These are phyloP conservation scores for Butastur rufipennis DNA, from an alignment of 2,113 vertebrate genomes.

Conservation along the genomic window DNA sequence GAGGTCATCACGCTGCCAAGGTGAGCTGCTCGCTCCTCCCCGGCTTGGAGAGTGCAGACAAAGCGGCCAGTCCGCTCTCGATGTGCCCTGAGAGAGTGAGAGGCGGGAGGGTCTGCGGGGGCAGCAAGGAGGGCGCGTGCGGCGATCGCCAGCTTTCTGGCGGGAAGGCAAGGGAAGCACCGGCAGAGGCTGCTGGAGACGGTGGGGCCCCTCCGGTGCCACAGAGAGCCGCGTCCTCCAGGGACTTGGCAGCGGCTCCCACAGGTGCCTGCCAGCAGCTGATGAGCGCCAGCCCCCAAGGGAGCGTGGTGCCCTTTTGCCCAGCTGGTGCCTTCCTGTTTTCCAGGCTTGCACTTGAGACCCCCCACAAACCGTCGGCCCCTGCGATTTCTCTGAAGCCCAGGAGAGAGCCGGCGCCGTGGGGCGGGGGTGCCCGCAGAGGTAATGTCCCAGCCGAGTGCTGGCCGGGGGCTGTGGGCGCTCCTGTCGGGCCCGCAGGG, in stretches of 20 bases:
- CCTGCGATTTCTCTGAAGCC: not conserved
- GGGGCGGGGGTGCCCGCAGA: not conserved
- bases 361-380: accelerated
- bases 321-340: not conserved
- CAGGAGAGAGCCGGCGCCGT: not conserved
- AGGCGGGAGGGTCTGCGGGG: not conserved
- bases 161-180: not conserved
- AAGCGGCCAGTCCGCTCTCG: not conserved
- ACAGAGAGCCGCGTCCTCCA: too few species aligned
- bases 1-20: not conserved
- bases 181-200: not conserved
- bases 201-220: not conserved
- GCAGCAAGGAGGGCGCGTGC: not conserved
- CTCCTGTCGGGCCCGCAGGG: not conserved
- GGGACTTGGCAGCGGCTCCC: not conserved
- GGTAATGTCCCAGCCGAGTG: not conserved
- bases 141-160: not conserved
- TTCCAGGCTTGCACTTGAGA: not conserved
- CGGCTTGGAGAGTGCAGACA: not conserved
- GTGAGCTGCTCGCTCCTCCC: not conserved
- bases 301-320: not conserved
- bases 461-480: not conserved
- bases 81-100: too few species aligned
- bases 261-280: not conserved
- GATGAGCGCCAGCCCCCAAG: too few species aligned